Conservation (phyloP, 2,888 invertebrate species). For the Tetheella fluctuosa region DNA sequence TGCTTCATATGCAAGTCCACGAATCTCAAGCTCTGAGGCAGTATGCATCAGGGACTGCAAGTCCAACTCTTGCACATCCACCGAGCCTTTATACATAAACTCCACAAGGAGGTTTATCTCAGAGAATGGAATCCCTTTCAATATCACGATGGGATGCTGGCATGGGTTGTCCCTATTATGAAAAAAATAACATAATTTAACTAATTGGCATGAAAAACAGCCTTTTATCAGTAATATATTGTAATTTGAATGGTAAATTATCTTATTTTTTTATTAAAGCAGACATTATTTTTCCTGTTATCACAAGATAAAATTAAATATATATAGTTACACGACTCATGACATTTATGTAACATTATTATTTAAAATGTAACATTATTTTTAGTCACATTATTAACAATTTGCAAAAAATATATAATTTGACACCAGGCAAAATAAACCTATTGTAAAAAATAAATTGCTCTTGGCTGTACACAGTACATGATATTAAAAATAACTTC, state of each 20-base stretch:
- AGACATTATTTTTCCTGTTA: constrained; percentile 43
- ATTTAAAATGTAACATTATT: constrained; percentile 45
- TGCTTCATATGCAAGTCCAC: constrained; percentile 86
- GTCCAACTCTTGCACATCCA: constrained; percentile 86
- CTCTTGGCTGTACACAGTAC: constrained; percentile 56
- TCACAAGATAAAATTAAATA: constrained; percentile 47
- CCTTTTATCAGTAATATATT: constrained; percentile 17
- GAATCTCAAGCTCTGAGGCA: constrained; percentile 87
- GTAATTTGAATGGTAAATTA: constrained; percentile 39
- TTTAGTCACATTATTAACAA: constrained; percentile 19
- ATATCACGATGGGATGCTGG: constrained; percentile 89
- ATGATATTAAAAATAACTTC: constrained; percentile 64
- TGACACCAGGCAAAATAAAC: constrained; percentile 30
- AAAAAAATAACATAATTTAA: constrained; percentile 33
- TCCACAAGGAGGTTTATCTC: constrained; percentile 88
- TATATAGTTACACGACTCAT: constrained; percentile 27
- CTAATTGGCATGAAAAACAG: constrained; percentile 25
- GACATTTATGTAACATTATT: constrained; percentile 51
- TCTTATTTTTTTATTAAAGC: constrained; percentile 41
- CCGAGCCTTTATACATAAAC: constrained; percentile 89
- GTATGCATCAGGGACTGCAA: constrained; percentile 86
- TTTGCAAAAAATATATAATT: constrained; percentile 30
- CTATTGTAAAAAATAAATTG: constrained; percentile 44
- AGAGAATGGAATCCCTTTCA: constrained; percentile 86
- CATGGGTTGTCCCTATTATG: constrained; percentile 86